Evolutionary conservation across 1,140 invertebrate species (phyloP).

Genomic region (Drosophila pandora): DNA sequence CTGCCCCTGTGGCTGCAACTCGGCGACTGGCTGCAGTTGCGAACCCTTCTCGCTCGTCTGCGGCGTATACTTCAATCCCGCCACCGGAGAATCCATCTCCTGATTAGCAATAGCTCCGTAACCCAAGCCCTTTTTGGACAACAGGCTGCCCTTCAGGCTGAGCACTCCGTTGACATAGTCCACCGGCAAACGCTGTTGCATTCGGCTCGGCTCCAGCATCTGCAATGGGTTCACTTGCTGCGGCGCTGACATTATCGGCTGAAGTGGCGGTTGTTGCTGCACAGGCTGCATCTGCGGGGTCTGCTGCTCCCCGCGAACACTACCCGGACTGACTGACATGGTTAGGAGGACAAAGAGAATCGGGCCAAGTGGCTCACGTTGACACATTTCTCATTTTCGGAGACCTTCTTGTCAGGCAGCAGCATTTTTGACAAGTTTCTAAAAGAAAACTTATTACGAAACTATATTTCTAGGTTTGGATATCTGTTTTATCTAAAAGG

Average conservation of each 20-base stretch:
- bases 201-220: background rate
- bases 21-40: background rate
- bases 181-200: conserved; percentile 5
- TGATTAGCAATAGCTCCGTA: background rate
- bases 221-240: background rate
- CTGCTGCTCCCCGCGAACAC: background rate
- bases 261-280: background rate
- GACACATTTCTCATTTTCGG: conserved; percentile 58
- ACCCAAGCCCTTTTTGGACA: conserved; percentile 22
- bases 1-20: conserved; percentile 14
- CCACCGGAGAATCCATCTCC: background rate
- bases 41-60: background rate
- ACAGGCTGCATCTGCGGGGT: background rate
- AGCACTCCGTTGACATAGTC: conserved; percentile 65
- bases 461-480: background rate
- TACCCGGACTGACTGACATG: conserved; percentile 8
- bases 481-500: background rate
- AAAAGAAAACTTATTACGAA: background rate
- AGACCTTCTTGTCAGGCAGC: conserved; percentile 15
- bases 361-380: conserved; percentile 16
- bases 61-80: background rate
- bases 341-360: conserved; percentile 12
- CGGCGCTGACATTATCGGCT: background rate
- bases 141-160: conserved; percentile 51
- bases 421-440: conserved; percentile 38